Percentiles rank a stretch among this genome's conserved stretches.
phyloP scores from a whole-genome alignment of 2,113 vertebrate genomes.

The Pseudopipra pipra region DNA sequence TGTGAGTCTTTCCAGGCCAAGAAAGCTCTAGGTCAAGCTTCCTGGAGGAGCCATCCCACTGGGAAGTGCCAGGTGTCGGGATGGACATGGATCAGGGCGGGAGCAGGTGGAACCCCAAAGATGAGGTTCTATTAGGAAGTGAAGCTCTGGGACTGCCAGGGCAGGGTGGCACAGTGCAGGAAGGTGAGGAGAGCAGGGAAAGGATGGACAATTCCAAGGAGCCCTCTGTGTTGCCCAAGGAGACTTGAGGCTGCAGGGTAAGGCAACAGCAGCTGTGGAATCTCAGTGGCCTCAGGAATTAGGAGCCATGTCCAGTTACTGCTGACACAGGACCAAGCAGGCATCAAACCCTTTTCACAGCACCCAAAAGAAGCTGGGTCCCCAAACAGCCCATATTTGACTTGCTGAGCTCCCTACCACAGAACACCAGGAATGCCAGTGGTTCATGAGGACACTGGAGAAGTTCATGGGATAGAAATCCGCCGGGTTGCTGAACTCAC shows the following conservation, averaged over 20 bases:
- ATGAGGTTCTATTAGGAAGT: background rate
- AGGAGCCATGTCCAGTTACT: background rate
- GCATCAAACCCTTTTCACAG: background rate
- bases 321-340: background rate
- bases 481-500: accelerated
- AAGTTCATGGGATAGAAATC: background rate
- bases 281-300: accelerated
- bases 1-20: background rate
- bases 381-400: accelerated
- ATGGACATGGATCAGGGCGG: background rate
- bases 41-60: background rate
- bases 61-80: accelerated
- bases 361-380: background rate
- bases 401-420: background rate
- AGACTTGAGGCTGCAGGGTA: background rate
- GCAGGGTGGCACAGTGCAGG: background rate
- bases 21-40: background rate
- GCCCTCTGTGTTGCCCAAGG: background rate
- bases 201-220: background rate
- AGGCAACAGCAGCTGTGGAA: background rate
- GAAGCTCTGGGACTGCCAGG: background rate
- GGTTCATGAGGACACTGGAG: background rate
- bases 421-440: background rate
- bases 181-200: background rate
- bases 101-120: background rate